Evolutionary conservation across 2,113 vertebrate species (phyloP).

Genomic region (Daboia siamensis): DNA sequence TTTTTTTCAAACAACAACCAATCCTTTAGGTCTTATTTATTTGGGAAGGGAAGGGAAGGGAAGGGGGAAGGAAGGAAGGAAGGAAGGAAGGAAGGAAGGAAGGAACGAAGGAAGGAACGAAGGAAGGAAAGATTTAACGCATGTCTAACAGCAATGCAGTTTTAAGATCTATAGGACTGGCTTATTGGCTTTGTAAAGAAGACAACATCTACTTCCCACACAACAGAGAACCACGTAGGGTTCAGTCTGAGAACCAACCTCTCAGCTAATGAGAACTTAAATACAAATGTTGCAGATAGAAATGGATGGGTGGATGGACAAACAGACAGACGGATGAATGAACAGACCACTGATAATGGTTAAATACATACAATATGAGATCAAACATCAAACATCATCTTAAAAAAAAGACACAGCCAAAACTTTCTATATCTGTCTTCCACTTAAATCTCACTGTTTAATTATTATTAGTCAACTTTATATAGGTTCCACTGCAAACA

Average conservation of each 20-base stretch:
- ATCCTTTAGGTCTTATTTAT: not conserved
- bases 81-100: no score
- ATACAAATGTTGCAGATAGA: not conserved
- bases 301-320: not conserved
- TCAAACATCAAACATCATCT: not conserved
- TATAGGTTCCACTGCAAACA: not conserved
- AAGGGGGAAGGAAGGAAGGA: no score
- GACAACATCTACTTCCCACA: not conserved
- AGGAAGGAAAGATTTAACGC: not conserved
- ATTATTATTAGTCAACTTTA: not conserved
- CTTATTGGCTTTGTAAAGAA: not conserved
- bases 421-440: not conserved
- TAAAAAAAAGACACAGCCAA: not conserved
- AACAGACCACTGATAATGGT: not conserved
- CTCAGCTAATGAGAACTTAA: not conserved
- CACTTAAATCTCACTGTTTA: not conserved
- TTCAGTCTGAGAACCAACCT: not conserved
- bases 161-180: not conserved
- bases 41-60: not conserved
- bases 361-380: not conserved
- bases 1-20: not conserved
- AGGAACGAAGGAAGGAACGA: not conserved
- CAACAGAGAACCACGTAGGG: not conserved
- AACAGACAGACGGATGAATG: not conserved
- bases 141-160: not conserved